Evolutionary conservation across 2,888 invertebrate species (phyloP), one percentile per base, ranked within the genome.

Genomic region (Leptinotarsa tumamoca): DNA sequence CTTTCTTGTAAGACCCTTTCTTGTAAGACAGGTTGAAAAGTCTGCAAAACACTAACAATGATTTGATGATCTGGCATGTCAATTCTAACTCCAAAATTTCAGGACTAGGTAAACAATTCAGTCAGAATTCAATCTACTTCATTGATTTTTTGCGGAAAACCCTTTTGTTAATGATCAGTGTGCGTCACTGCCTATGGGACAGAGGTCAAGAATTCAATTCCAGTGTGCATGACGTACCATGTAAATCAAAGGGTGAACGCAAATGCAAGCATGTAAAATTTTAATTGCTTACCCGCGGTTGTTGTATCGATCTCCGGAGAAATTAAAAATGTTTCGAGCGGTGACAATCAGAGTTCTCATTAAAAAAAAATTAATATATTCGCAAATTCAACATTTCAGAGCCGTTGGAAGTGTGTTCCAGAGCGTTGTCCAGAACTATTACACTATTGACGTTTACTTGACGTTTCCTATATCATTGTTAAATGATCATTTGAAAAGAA

Each of bases 241-340:
- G 43, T 13, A 70, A 70, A 70, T 49, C 70, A 70, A 70, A 70
- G 58, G 61, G 70, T 58, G 70, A 56, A 33, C 61, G 70, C 23
- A 58, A 14, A 70, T 70, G 58, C 50, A 27, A 58, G 70, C 70
- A 70, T 70, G 70, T 58, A 23, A 70, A 70, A 56, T 58, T 70
- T 70, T 58, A 58, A 70, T 70, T 70, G 43, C 70, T 18, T 33
- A 18, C 43, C 61, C 43, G 21, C 51, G 52, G 17, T 70, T 21
- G 56, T 58, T 70, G 70, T 50, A 49, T 18, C 70, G 54, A 58
- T 58, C 58, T 70, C 49, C 58, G 50, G 50, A 58, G 70, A 54
- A 43, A 56, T 70, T 56, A 70, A 70, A 70, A 70, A 70, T 58
- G 21, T 58, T 58, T 43, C 50, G 23, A 18, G 49, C 18, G 15